Conservation (phyloP, 2,888 invertebrate genomes). For the Octodonta nipae region DNA sequence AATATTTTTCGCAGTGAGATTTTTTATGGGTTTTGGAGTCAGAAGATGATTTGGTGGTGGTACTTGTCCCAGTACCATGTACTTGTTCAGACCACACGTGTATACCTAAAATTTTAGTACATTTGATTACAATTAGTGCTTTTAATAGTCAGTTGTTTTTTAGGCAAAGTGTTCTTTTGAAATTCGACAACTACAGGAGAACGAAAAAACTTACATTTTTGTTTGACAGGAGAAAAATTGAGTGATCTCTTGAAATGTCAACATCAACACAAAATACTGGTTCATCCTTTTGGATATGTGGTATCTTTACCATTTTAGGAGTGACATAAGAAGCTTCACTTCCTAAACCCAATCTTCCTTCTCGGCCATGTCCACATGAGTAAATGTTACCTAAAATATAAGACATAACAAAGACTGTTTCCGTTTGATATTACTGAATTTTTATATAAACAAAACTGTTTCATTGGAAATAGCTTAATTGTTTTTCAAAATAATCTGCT, state of each 20-base stretch:
- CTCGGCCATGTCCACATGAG: slow-evolving; percentile 65
- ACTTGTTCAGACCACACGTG: slow-evolving; percentile 50
- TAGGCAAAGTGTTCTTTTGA: too few relatives aligned
- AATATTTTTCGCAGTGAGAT: slow-evolving; percentile 24
- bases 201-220: slow-evolving; percentile 40
- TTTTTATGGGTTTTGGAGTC: slow-evolving; percentile 33
- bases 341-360: slow-evolving; percentile 60
- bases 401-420: too few relatives aligned
- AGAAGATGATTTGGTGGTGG: slow-evolving; percentile 39
- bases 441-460: too few relatives aligned
- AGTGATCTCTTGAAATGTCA: slow-evolving; percentile 54
- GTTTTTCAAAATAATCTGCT: too few relatives aligned
- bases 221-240: slow-evolving; percentile 49
- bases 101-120: slow-evolving; percentile 37
- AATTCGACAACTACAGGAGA: too few relatives aligned
- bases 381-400: slow-evolving; percentile 15
- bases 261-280: slow-evolving; percentile 31
- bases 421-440: too few relatives aligned
- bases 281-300: slow-evolving; percentile 21
- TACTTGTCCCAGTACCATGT: slow-evolving; percentile 49
- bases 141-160: not conserved
- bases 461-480: too few relatives aligned
- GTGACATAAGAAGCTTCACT: slow-evolving; percentile 44
- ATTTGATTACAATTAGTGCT: not conserved
- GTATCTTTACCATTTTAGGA: slow-evolving; percentile 36